Conservation (phyloP, 2,888 invertebrate species). For the Synanthedon myopaeformis region DNA sequence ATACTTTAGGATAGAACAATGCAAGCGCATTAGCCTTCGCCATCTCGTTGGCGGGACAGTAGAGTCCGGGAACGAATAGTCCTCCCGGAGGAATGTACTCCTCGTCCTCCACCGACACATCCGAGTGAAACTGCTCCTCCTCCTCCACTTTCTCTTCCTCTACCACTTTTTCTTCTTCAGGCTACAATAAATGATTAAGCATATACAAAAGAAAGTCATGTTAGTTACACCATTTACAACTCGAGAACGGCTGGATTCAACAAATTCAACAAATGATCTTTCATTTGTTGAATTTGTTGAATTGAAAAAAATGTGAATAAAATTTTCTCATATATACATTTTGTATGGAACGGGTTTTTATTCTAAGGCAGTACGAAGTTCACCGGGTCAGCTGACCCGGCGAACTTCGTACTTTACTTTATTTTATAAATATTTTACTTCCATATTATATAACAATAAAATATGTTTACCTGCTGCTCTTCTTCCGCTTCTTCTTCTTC, state of each 20-base stretch:
- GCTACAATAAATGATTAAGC: not conserved
- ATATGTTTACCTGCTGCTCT: not conserved
- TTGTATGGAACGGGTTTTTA: too few relatives aligned
- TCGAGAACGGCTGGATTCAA: too few relatives aligned
- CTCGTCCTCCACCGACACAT: slow-evolving; percentile 47
- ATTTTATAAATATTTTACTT: too few relatives aligned
- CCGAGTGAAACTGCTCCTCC: slow-evolving; percentile 49
- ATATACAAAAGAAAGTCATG: too few relatives aligned
- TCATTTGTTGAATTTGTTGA: too few relatives aligned
- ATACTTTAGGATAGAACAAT: slow-evolving; percentile 49
- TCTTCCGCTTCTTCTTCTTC: slow-evolving; percentile 9
- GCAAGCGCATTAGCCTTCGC: slow-evolving; percentile 49
- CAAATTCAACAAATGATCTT: too few relatives aligned
- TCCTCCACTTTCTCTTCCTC: slow-evolving; percentile 23
- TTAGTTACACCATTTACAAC: too few relatives aligned
- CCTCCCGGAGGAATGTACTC: slow-evolving; percentile 60
- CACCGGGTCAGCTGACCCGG: too few relatives aligned
- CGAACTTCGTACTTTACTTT: too few relatives aligned
- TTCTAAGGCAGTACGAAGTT: too few relatives aligned
- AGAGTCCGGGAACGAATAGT: slow-evolving; percentile 53
- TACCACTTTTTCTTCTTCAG: slow-evolving; percentile 3
- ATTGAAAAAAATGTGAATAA: too few relatives aligned
- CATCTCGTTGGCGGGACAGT: slow-evolving; percentile 48
- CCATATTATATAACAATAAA: not conserved
- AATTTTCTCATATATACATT: too few relatives aligned